A percentile compares a stretch with the other conserved stretches of the same genome.
phyloP scores from a whole-genome alignment of 2,888 invertebrate genomes.

The Patella pellucida region DNA sequence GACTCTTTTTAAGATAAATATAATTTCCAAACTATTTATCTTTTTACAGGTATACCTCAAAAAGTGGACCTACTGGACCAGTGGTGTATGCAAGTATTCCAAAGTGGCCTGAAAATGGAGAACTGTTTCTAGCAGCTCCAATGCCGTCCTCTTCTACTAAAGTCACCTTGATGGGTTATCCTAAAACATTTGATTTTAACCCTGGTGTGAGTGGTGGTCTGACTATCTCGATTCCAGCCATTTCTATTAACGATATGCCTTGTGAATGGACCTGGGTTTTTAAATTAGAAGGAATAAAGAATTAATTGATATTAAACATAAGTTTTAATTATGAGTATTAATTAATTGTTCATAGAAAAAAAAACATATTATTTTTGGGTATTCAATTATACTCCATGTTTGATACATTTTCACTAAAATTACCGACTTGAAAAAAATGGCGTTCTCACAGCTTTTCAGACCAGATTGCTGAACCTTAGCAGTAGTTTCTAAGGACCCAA shows the following conservation, averaged over 20 bases:
- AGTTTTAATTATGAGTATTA: no score
- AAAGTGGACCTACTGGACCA: constrained; percentile 22
- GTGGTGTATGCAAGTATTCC: constrained; percentile 79
- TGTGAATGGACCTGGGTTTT: constrained; percentile 57
- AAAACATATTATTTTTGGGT: no score
- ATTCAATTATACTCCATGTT: no score
- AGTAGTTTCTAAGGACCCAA: no score
- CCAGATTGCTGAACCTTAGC: no score
- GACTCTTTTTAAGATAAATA: not conserved
- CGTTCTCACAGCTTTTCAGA: no score
- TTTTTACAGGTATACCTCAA: constrained; percentile 41
- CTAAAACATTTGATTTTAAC: constrained; percentile 30
- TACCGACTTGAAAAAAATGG: no score
- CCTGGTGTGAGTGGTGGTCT: constrained; percentile 39
- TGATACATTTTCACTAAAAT: no score
- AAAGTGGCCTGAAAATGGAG: constrained; percentile 78
- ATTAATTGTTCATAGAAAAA: no score
- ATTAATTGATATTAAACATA: not conserved
- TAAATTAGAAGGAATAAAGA: constrained; percentile 39
- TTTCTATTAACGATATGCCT: constrained; percentile 47
- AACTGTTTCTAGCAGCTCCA: constrained; percentile 73
- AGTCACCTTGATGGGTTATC: constrained; percentile 74
- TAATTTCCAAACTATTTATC: not conserved
- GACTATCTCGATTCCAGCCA: constrained; percentile 44
- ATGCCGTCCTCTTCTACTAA: constrained; percentile 57